These are phyloP conservation scores for Holothuria leucospilota DNA, from an alignment of 53 echinoderm and acorn worm species.

Conservation along the genomic window DNA sequence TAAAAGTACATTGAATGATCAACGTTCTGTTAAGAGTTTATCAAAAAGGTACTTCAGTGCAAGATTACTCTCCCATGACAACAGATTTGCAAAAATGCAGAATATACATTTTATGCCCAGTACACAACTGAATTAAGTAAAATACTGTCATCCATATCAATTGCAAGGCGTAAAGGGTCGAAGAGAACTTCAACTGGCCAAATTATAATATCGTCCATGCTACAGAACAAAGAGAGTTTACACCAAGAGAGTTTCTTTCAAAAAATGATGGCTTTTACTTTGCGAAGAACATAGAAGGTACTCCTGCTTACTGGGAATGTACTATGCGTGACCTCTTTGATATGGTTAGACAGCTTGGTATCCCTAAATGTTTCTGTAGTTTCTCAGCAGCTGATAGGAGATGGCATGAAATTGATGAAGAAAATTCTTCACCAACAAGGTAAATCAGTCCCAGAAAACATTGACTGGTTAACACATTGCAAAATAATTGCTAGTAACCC, in stretches of 20 bases:
- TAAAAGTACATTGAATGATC: slow-evolving; percentile 63
- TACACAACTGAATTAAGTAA: slow-evolving; percentile 68
- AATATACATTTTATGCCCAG: slow-evolving; percentile 83
- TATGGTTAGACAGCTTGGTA: slow-evolving; percentile 53
- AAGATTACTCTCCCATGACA: slow-evolving; percentile 72
- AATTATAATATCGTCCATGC: slow-evolving; percentile 55
- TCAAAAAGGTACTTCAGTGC: slow-evolving; percentile 72
- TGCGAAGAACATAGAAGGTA: slow-evolving; percentile 66
- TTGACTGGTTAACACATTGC: slow-evolving; percentile 70
- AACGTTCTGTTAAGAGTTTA: slow-evolving; percentile 55
- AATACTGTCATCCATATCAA: slow-evolving; percentile 74
- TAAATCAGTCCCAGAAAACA: slow-evolving; percentile 49
- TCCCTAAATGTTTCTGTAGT: slow-evolving; percentile 60
- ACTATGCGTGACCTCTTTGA: slow-evolving; percentile 66
- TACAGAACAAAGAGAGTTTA: slow-evolving; percentile 58
- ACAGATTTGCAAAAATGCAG: slow-evolving; percentile 76
- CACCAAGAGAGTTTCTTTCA: slow-evolving; percentile 52
- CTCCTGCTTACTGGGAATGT: too few relatives aligned
- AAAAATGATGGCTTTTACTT: slow-evolving; percentile 62
- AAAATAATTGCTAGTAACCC: slow-evolving; percentile 68
- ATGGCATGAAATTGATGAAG: slow-evolving; percentile 57
- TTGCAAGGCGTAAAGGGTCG: slow-evolving; percentile 77
- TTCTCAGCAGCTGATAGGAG: too few relatives aligned
- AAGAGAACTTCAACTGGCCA: slow-evolving; percentile 16
- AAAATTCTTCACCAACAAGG: slow-evolving; percentile 61